Base-by-base conservation (phyloP, 2,888 invertebrate genomes). In the Thecophora atra region DNA sequence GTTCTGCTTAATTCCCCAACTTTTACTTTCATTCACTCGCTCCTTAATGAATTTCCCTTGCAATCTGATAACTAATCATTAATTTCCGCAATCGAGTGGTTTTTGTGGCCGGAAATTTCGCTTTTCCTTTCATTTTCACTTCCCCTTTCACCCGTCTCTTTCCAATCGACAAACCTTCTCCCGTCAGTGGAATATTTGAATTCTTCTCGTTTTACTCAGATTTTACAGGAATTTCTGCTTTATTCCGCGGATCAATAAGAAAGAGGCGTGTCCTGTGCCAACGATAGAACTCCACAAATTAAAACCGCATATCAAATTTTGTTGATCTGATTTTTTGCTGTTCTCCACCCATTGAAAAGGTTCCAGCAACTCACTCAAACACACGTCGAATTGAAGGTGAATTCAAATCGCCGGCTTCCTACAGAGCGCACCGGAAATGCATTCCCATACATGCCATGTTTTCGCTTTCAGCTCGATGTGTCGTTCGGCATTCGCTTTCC, bases 81-180 rank as follows among this genome's bases (percentile, higher is more conserved):
- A 73, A 70, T 70, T 66, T 73, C 73, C 62, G 62, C 24, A 62
- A 30, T 15, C 47, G 56, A 63, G 37, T 15, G 42, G 19, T 51
- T 71, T 66, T 56, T 64, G 71, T 73, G 68, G 72, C 74, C 75
- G 76, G 74, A 70, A 72, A 73, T 51, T 76, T 76, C 62, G 24
- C 64, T 72, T 71, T 72, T 71, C 56, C 51, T 51, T 19, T 37
- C 37, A 37, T 11, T 37, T 37, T 37, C 37, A 37, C 2, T 37
- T 11, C 11, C 37, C 2, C 37, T 37, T 11, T 37, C 37, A 21
- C 7, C 37, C 70, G 67, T 58, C 71, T 73, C 37, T 56, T 30
- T 37, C 64, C 71, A 71, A 42, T 56, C 28, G 7, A 19, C 17
- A 13, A 13, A 44, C 15, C 21, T 11, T 37, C 15, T n/a, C 8